These are phyloP conservation scores for Clarias batrachus DNA, from an alignment of 2,113 vertebrate genomes.

Conservation along the genomic window DNA sequence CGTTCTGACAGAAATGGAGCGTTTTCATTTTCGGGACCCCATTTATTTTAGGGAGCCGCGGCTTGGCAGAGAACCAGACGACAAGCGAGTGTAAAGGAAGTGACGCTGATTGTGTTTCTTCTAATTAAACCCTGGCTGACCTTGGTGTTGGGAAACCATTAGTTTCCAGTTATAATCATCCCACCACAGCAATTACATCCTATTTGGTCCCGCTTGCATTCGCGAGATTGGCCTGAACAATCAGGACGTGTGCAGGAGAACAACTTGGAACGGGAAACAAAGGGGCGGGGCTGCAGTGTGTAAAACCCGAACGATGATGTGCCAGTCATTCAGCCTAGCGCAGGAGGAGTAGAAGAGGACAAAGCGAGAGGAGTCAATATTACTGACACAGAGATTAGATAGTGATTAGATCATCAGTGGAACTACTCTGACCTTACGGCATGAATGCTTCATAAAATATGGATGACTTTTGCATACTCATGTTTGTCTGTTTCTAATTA, in stretches of 20 bases:
- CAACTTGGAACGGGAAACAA: constrained; percentile 33
- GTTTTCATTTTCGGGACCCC: constrained; percentile 76
- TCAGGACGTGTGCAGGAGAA: constrained; percentile 61
- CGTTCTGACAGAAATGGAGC: constrained; percentile 57
- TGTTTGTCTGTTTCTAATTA: not conserved
- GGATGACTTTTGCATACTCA: not conserved
- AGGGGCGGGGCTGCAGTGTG: not conserved
- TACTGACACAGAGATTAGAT: not conserved
- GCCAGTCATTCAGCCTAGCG: not conserved
- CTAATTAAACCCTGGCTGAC: constrained; percentile 97
- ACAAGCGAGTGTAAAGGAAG: constrained; percentile 78
- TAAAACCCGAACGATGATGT: constrained; percentile 1
- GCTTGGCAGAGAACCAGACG: constrained; percentile 83
- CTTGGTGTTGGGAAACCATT: constrained; percentile 94
- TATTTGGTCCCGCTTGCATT: constrained; percentile 85
- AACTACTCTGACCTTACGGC: not conserved
- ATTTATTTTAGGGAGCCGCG: constrained; percentile 80
- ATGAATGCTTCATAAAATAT: not conserved
- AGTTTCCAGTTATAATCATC: constrained; percentile 89
- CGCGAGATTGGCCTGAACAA: constrained; percentile 76
- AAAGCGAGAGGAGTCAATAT: not conserved
- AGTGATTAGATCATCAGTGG: not conserved
- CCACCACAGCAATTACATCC: constrained; percentile 89
- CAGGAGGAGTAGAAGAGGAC: not conserved
- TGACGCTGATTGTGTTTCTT: constrained; percentile 93